phyloP scores from a whole-genome alignment of 2,888 invertebrate species.

The Trissolcus japonicus region DNA sequence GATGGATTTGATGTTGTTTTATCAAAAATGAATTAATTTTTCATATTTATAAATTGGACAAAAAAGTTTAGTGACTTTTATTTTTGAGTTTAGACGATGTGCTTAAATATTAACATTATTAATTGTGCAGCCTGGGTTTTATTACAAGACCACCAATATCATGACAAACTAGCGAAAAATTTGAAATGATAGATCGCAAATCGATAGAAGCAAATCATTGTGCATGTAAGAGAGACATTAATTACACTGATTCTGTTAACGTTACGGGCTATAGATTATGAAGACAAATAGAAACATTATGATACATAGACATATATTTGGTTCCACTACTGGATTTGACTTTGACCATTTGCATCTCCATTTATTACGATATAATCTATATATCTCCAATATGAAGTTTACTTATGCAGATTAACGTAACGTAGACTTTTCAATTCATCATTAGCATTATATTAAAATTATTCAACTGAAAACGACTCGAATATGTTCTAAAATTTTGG shows the following conservation, averaged over 20 bases:
- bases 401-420: too few relatives aligned
- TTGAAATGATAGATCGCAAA: constrained; percentile 43
- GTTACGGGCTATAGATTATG: constrained; percentile 41
- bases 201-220: constrained; percentile 42
- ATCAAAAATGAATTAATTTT: background rate
- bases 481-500: too few relatives aligned
- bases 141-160: constrained; percentile 20
- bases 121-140: constrained; percentile 10
- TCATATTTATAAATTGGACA: constrained; percentile 16
- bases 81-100: background rate
- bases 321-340: constrained; percentile 37
- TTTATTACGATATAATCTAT: constrained; percentile 28
- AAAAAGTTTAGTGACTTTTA: constrained; percentile 25
- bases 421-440: too few relatives aligned
- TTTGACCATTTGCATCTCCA: constrained; percentile 30
- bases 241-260: constrained; percentile 51
- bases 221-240: constrained; percentile 55
- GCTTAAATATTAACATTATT: too few relatives aligned
- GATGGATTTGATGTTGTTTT: too few relatives aligned
- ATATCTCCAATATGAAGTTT: constrained; percentile 9
- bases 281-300: constrained; percentile 54
- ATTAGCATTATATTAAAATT: too few relatives aligned
- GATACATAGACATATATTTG: constrained; percentile 43
- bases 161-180: constrained; percentile 38
- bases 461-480: too few relatives aligned